phyloP scores from a whole-genome alignment of 1,140 invertebrate genomes.

The Nylanderia fulva region DNA sequence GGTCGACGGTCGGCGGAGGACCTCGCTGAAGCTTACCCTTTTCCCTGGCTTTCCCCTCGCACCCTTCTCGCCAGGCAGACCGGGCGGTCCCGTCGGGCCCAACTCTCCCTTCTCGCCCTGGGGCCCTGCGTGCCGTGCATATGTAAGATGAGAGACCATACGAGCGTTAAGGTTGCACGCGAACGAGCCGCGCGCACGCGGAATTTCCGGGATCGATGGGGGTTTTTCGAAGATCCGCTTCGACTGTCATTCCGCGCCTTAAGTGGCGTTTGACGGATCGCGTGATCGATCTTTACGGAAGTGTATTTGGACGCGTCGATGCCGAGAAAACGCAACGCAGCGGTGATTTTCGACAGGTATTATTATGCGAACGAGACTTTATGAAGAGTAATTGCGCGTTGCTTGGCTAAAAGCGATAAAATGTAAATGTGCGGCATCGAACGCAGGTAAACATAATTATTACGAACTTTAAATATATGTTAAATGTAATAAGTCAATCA shows the following conservation, averaged over 20 bases:
- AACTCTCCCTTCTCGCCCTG: slow-evolving; percentile 92
- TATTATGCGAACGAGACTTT: background rate
- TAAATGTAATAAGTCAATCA: background rate
- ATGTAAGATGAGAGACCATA: slow-evolving; percentile 66
- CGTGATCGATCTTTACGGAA: slow-evolving; percentile 29
- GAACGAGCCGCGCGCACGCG: slow-evolving; percentile 36
- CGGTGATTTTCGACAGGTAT: background rate
- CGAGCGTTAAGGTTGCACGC: slow-evolving; percentile 38
- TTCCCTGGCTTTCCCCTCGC: slow-evolving; percentile 93
- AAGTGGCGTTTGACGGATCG: slow-evolving; percentile 28
- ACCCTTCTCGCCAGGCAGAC: slow-evolving; percentile 91
- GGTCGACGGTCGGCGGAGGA: slow-evolving; percentile 80
- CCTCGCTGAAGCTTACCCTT: slow-evolving; percentile 90
- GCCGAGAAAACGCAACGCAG: background rate
- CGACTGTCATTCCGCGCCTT: background rate
- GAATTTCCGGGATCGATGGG: slow-evolving; percentile 20
- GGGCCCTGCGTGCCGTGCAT: slow-evolving; percentile 87
- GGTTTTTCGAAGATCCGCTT: background rate
- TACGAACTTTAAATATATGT: background rate
- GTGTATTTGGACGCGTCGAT: background rate
- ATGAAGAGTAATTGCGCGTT: background rate
- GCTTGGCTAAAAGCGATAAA: too few species aligned
- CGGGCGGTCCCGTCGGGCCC: slow-evolving; percentile 91
- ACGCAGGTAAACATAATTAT: background rate
- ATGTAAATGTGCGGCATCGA: background rate